phyloP scores from a whole-genome alignment of 2,888 invertebrate genomes.

The Dendrolimus pini region DNA sequence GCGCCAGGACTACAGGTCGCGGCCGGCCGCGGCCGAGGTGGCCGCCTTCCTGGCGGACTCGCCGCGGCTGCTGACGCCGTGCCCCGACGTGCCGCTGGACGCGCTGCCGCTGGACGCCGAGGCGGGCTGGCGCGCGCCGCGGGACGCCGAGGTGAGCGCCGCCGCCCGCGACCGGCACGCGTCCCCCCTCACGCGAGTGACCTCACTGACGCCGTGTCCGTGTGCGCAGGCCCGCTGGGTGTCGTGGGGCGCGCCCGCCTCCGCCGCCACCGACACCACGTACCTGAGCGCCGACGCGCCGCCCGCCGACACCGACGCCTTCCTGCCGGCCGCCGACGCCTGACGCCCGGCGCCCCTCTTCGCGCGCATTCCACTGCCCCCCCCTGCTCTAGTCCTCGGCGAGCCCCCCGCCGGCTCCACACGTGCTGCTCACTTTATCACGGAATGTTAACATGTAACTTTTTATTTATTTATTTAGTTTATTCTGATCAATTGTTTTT shows the following conservation, averaged over 20 bases:
- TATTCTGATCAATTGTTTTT: too few species aligned
- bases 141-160: constrained; percentile 32
- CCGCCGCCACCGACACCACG: constrained; percentile 47
- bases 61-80: constrained; percentile 85
- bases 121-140: constrained; percentile 26
- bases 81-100: constrained; percentile 84
- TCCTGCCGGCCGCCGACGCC: constrained; percentile 3
- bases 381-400: not conserved
- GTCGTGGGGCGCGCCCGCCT: constrained; percentile 50
- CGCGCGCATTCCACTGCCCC: not conserved
- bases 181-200: not conserved
- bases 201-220: not conserved
- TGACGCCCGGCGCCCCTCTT: not conserved
- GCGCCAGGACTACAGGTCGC: constrained; percentile 80
- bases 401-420: too few species aligned
- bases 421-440: too few species aligned
- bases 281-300: constrained; percentile 47
- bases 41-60: constrained; percentile 88
- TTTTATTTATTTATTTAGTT: too few species aligned
- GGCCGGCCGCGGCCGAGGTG: constrained; percentile 87
- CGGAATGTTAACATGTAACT: too few species aligned
- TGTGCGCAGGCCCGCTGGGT: constrained; percentile 42
- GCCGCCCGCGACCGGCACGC: not conserved
- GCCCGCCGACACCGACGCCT: constrained; percentile 34
- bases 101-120: constrained; percentile 82